A percentile compares a stretch with the other conserved stretches of the same genome.
Conservation (phyloP, 2,888 invertebrate genomes). For the Caenorhabditis japonica region DNA sequence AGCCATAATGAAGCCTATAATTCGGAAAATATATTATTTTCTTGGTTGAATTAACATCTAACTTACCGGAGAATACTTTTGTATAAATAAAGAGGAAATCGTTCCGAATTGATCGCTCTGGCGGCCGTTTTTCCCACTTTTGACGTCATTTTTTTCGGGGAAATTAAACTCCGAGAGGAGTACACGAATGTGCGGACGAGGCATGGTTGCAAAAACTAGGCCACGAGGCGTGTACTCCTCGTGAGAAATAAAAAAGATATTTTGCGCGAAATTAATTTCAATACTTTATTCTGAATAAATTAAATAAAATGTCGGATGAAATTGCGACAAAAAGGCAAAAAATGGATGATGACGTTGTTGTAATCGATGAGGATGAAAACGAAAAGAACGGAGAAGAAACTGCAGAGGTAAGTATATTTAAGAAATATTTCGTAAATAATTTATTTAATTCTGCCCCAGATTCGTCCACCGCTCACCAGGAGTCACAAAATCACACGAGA, state of each 20-base stretch:
- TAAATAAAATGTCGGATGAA: background rate
- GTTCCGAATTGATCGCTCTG: slow-evolving; percentile 38
- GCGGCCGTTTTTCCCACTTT: slow-evolving; percentile 30
- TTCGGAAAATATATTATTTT: background rate
- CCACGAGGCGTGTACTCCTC: slow-evolving; percentile 26
- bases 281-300: background rate
- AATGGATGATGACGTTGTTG: background rate
- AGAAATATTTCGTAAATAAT: background rate
- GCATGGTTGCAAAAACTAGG: background rate
- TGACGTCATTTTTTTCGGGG: slow-evolving; percentile 2
- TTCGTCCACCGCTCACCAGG: slow-evolving; percentile 49
- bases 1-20: slow-evolving; percentile 70
- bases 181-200: slow-evolving; percentile 10
- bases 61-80: slow-evolving; percentile 51
- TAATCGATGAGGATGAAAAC: background rate
- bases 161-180: slow-evolving; percentile 33
- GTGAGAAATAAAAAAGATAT: slow-evolving; percentile 1
- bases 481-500: slow-evolving; percentile 49
- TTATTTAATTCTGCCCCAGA: slow-evolving; percentile 27
- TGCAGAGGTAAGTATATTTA: slow-evolving; percentile 1
- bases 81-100: slow-evolving; percentile 50
- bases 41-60: background rate
- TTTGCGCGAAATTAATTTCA: background rate
- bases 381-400: background rate
- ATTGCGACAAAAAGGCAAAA: slow-evolving; percentile 10